These are phyloP conservation scores for Aphelocoma californica DNA, from an alignment of 2,797 vertebrate genomes.

Conservation along the genomic window DNA sequence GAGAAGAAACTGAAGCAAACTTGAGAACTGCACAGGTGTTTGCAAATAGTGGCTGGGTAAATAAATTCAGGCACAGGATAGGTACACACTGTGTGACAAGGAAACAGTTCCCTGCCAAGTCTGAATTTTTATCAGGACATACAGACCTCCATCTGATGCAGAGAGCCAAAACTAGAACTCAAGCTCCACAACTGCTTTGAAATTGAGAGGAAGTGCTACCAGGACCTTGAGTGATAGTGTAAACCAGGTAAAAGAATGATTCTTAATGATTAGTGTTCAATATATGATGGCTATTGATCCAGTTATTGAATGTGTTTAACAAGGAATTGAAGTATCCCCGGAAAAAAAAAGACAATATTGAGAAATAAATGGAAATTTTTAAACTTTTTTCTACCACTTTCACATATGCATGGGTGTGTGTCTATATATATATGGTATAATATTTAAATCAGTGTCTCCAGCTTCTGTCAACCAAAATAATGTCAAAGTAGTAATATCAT, in stretches of 20 bases:
- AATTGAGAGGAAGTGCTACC: not conserved
- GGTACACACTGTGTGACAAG: not conserved
- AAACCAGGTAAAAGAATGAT: not conserved
- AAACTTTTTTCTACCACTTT: not conserved
- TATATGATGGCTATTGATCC: not conserved
- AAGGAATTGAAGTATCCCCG: not conserved
- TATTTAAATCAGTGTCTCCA: not conserved
- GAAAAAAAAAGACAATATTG: not conserved
- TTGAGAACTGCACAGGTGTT: not conserved
- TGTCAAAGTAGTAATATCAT: not conserved
- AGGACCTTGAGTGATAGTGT: not conserved
- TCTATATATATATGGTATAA: not conserved
- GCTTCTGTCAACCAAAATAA: not conserved
- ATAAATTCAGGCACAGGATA: not conserved
- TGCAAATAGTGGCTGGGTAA: not conserved
- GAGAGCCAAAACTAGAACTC: not conserved
- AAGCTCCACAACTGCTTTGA: not conserved
- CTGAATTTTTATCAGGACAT: not conserved
- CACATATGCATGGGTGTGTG: accelerated
- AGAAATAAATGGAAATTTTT: not conserved
- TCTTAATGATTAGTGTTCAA: not conserved
- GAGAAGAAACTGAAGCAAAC: not conserved
- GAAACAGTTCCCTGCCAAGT: not conserved
- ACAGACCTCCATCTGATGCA: not conserved
- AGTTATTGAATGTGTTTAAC: not conserved